Evolutionary conservation across 2,113 vertebrate genomes (phyloP).

Genomic region (Myrmecobius fasciatus): DNA sequence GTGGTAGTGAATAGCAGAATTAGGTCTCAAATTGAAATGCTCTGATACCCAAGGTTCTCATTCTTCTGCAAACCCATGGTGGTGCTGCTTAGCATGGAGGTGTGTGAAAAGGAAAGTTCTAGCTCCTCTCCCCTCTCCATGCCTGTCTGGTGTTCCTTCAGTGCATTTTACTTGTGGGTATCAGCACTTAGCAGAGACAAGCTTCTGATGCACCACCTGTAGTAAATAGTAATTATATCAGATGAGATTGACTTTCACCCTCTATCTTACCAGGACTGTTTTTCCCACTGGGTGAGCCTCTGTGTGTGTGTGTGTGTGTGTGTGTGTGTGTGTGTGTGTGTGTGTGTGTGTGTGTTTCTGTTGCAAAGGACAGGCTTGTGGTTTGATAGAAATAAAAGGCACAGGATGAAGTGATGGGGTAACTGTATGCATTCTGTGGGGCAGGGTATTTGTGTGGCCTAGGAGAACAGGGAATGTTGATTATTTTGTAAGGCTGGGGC

Average conservation of each 20-base stretch:
- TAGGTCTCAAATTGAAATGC: neutral
- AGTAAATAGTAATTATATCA: neutral
- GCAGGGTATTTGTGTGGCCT: neutral
- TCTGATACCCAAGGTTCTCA: neutral
- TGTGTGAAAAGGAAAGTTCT: neutral
- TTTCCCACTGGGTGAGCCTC: neutral
- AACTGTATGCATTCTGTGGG: neutral
- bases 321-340: neutral
- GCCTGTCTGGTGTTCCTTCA: neutral
- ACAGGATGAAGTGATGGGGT: neutral
- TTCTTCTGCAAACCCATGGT: neutral
- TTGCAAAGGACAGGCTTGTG: neutral
- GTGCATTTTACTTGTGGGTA: neutral
- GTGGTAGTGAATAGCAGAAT: neutral
- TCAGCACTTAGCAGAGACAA: neutral
- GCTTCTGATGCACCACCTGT: neutral
- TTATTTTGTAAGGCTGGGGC: neutral
- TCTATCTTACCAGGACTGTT: neutral
- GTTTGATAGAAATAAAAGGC: neutral
- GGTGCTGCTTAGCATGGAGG: neutral
- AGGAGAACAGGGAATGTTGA: neutral
- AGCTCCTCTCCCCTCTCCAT: neutral
- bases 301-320: neutral
- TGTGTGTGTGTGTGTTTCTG: neutral
- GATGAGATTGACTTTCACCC: rapidly evolving